Conservation (phyloP, 2,888 invertebrate species). For the Dicranocentrus wangi region DNA sequence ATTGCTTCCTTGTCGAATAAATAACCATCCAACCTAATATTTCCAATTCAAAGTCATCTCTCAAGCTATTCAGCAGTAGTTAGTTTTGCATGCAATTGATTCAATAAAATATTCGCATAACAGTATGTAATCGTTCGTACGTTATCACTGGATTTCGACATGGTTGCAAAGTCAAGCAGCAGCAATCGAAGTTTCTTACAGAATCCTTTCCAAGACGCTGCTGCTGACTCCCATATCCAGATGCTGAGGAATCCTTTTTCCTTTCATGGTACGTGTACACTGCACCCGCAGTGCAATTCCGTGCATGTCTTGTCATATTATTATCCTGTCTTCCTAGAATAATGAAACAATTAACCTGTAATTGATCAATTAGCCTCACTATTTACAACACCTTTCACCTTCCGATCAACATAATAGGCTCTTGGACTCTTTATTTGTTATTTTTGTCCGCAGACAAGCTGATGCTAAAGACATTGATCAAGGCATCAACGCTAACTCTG, state of each 20-base stretch:
- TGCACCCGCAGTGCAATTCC: conserved; percentile 98
- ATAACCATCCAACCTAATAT: conserved; percentile 85
- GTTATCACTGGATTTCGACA: conserved; percentile 94
- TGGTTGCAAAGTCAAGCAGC: conserved; percentile 96
- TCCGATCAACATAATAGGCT: too few relatives aligned
- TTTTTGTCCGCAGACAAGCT: conserved; percentile 19
- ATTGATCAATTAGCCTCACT: too few relatives aligned
- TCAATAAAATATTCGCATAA: too few relatives aligned
- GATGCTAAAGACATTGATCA: conserved; percentile 40
- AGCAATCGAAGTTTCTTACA: conserved; percentile 96
- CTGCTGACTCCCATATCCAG: conserved; percentile 83
- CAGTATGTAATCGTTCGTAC: too few relatives aligned
- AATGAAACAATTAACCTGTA: too few relatives aligned
- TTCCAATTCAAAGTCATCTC: conserved; percentile 7
- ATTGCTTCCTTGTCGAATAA: conserved; percentile 98
- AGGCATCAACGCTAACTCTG: conserved; percentile 29
- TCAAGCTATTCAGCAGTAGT: too few relatives aligned
- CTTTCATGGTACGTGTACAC: conserved; percentile 99
- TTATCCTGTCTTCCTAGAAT: too few relatives aligned
- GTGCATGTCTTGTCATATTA: conserved; percentile 93
- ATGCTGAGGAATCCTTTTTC: conserved; percentile 93
- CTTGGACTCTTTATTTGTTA: not conserved
- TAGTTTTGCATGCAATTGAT: too few relatives aligned
- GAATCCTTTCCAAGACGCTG: conserved; percentile 94
- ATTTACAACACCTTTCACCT: too few relatives aligned